These are phyloP conservation scores for Spialia ferax DNA, from an alignment of 2,888 invertebrate genomes.

Conservation along the genomic window DNA sequence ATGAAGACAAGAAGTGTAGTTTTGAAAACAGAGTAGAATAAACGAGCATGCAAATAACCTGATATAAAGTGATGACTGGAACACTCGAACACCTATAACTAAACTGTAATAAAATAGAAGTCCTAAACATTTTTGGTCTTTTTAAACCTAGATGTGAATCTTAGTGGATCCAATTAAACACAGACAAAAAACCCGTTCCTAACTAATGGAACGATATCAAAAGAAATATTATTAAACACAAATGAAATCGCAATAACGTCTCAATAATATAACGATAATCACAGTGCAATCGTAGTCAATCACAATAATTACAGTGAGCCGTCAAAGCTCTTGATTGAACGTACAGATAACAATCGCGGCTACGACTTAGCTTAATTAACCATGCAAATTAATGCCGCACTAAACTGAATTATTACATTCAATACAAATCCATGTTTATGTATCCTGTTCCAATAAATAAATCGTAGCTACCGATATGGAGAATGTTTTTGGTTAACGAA, in stretches of 20 bases:
- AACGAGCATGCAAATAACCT: too few species aligned
- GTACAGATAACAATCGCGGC: slow-evolving; percentile 17
- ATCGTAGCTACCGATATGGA: not conserved
- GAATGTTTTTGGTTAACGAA: not conserved
- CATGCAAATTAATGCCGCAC: slow-evolving; percentile 16
- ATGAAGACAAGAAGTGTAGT: too few species aligned
- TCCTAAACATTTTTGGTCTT: too few species aligned
- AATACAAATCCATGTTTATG: not conserved
- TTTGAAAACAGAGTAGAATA: too few species aligned
- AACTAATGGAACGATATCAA: too few species aligned
- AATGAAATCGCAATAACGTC: not conserved
- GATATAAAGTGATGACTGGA: too few species aligned
- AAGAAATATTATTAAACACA: not conserved
- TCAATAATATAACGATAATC: slow-evolving; percentile 8
- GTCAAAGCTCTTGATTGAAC: slow-evolving; percentile 11
- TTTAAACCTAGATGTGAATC: too few species aligned
- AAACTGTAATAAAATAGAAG: too few species aligned
- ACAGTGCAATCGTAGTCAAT: slow-evolving; percentile 29
- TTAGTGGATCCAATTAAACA: too few species aligned
- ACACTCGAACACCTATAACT: too few species aligned
- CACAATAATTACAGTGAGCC: slow-evolving; percentile 13
- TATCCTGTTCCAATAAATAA: not conserved
- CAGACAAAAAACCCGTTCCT: too few species aligned
- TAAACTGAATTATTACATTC: slow-evolving; percentile 12
- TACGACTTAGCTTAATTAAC: slow-evolving; percentile 25